Evolutionary conservation across 2,888 invertebrate genomes (phyloP).

Genomic region (Cryptus armator): DNA sequence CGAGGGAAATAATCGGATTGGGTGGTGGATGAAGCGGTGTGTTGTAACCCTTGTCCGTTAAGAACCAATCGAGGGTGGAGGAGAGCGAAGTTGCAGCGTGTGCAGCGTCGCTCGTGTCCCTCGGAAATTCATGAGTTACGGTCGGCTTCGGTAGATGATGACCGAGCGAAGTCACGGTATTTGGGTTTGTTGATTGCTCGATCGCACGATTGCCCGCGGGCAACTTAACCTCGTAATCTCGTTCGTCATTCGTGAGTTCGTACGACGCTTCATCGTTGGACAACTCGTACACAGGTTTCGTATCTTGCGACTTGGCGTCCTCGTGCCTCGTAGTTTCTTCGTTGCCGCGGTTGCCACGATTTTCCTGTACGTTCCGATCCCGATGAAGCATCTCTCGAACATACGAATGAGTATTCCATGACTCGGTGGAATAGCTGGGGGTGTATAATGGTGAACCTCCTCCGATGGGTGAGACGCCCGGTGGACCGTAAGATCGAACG

Average conservation of each 20-base stretch:
- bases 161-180: slow-evolving; percentile 52
- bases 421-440: slow-evolving; percentile 35
- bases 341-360: slow-evolving; percentile 3
- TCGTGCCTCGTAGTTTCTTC: slow-evolving; percentile 2
- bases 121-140: slow-evolving; percentile 35
- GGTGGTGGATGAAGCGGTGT: slow-evolving; percentile 87
- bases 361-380: slow-evolving; percentile 13
- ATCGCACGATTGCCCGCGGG: slow-evolving; percentile 42
- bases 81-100: slow-evolving; percentile 66
- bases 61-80: slow-evolving; percentile 76
- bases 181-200: slow-evolving; percentile 48
- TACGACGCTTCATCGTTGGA: slow-evolving; percentile 42
- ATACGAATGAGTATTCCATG: slow-evolving; percentile 36
- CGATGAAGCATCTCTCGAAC: background rate
- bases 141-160: slow-evolving; percentile 28
- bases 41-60: slow-evolving; percentile 85
- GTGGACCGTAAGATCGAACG: slow-evolving; percentile 42
- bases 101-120: slow-evolving; percentile 23
- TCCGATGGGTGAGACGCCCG: slow-evolving; percentile 42
- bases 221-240: slow-evolving; percentile 36
- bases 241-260: slow-evolving; percentile 32
- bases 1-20: slow-evolving; percentile 88
- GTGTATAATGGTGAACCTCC: slow-evolving; percentile 23
- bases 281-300: slow-evolving; percentile 66
- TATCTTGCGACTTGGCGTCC: slow-evolving; percentile 1